Evolutionary conservation across 2,113 vertebrate species (phyloP), one percentile per base, ranked within the genome.

Genomic region (Blennius ocellaris): DNA sequence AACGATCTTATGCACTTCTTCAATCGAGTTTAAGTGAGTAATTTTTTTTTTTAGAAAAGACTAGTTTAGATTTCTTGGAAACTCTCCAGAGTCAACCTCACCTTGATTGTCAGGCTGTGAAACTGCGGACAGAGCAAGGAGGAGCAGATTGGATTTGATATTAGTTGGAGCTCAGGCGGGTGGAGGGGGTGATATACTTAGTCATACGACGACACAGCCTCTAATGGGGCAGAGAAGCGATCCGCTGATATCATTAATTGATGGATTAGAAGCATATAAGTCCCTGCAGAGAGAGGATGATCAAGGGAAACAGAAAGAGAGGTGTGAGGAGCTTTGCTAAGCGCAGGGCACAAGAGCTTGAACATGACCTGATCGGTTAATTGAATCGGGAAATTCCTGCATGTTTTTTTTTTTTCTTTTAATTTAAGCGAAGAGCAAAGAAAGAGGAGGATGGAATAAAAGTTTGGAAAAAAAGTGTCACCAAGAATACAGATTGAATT

Each of bases 241-340:
- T 89, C 80, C 76, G 40, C 89, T 90, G 90, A 92, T 90, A 90
- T 90, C 84, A 83, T 86, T 92, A 92, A 93, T 90, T 90, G 90
- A 92, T 89, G 91, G 91, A 92, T 92, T 93, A 92, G 91, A 89
- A 90, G 81, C 75, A 80, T 68, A 71, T 44, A 75, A 81, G 63
- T 90, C 90, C 91, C 86, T 5, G 59, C 85, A 87, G 88, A 91
- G 78, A 83, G 71, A 52, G 68, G 72, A 82, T 73, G 90, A 90
- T 87, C 80, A 82, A 89, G 85, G 83, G 59, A 11, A 16, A 65
- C 21, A 60, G 50, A 73, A 80, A 69, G 67, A 14, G 15, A 68
- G 66, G 67, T 15, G 15, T 64, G 64, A 73, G 64, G 47, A 73
- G 67, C 61, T 53, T 0, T 43, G 59, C 80, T 75, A 69, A 80